A percentile compares a stretch with the other conserved stretches of the same genome.
Conservation (phyloP, 2,797 vertebrate species). For the Chaunax sp. region DNA sequence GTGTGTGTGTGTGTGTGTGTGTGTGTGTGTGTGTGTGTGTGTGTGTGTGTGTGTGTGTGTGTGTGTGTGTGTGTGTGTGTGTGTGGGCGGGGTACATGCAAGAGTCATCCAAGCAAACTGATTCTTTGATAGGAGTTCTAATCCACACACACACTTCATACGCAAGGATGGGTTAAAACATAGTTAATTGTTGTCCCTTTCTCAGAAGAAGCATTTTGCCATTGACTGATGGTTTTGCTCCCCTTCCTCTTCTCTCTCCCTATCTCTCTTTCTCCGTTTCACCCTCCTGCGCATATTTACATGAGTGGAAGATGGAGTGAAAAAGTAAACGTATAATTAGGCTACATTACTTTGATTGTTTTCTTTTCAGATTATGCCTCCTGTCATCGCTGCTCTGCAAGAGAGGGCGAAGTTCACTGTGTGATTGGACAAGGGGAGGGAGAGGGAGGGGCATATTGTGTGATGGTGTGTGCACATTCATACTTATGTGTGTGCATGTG, state of each 20-base stretch:
- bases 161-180: slow-evolving; percentile 62
- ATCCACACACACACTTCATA: slow-evolving; percentile 43
- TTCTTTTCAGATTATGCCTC: slow-evolving; percentile 88
- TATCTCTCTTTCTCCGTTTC: slow-evolving; percentile 43
- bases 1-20: too few relatives aligned
- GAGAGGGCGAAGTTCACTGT: slow-evolving; percentile 90
- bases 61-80: too few relatives aligned
- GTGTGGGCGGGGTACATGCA: too few relatives aligned
- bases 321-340: slow-evolving; percentile 91
- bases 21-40: too few relatives aligned
- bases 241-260: slow-evolving; percentile 18
- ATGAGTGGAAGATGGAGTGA: slow-evolving; percentile 84
- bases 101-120: slow-evolving; percentile 53
- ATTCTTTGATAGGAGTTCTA: slow-evolving; percentile 31
- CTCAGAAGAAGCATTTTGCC: slow-evolving; percentile 73
- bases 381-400: slow-evolving; percentile 81
- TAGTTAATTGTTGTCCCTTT: slow-evolving; percentile 69
- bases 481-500: slow-evolving; percentile 44
- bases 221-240: slow-evolving; percentile 64
- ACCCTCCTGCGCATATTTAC: slow-evolving; percentile 81
- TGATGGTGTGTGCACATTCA: slow-evolving; percentile 46
- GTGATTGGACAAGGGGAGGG: slow-evolving; percentile 92
- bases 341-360: slow-evolving; percentile 89
- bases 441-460: slow-evolving; percentile 59
- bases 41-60: too few relatives aligned